These are phyloP conservation scores for Calonectris borealis DNA, from an alignment of 2,113 vertebrate genomes.

Conservation along the genomic window DNA sequence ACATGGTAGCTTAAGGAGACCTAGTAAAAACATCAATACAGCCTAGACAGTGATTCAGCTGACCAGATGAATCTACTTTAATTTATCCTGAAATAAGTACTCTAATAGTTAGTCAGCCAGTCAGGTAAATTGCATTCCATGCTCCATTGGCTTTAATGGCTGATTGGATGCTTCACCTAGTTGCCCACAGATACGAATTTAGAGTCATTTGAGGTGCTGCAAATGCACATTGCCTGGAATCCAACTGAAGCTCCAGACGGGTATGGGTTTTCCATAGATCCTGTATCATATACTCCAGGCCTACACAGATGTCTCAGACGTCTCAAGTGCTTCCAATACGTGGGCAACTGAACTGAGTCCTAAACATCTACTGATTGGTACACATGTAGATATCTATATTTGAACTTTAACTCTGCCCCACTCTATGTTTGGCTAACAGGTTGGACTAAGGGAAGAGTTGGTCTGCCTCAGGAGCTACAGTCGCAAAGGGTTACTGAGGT, in stretches of 20 bases:
- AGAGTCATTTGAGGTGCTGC: neutral
- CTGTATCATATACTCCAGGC: neutral
- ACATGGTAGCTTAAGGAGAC: neutral
- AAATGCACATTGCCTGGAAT: neutral
- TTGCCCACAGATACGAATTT: neutral
- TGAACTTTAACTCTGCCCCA: neutral
- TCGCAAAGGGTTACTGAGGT: neutral
- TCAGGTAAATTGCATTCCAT: slow-evolving; percentile 10
- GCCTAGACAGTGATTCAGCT: neutral
- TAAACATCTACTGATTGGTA: neutral
- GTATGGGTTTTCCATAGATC: neutral
- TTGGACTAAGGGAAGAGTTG: neutral
- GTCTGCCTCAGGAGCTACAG: neutral
- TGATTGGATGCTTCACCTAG: slow-evolving; percentile 4
- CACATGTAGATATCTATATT: neutral
- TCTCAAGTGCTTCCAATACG: neutral
- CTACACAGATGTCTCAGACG: neutral
- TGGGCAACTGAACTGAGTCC: neutral
- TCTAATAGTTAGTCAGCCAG: neutral
- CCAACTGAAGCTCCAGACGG: neutral
- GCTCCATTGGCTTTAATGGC: neutral
- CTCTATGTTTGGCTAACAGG: neutral
- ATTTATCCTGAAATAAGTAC: neutral
- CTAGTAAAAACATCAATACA: neutral
- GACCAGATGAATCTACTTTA: neutral